These are phyloP conservation scores for Phaenicophaeus curvirostris DNA, from an alignment of 2,797 vertebrate species.

Conservation along the genomic window DNA sequence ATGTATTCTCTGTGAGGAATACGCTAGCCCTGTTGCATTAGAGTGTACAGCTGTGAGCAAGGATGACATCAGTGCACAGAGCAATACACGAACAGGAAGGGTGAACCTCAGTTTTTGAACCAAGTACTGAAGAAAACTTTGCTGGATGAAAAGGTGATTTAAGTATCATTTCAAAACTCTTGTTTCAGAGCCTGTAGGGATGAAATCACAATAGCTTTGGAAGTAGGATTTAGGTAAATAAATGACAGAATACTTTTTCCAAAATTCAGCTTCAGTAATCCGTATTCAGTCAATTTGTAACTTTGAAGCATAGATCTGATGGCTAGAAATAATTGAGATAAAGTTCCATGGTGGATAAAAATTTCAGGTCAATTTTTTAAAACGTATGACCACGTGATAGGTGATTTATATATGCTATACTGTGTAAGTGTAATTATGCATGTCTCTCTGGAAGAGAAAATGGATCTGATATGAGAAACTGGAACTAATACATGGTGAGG, in stretches of 20 bases:
- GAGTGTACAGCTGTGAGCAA: fast-evolving
- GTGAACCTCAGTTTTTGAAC: background rate
- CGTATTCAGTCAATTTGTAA: background rate
- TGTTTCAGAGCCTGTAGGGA: background rate
- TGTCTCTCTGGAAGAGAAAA: background rate
- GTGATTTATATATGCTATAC: background rate
- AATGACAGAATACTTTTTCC: background rate
- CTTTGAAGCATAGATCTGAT: background rate
- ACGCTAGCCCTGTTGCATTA: background rate
- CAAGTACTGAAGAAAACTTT: background rate
- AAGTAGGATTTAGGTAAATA: background rate
- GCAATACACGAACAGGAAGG: background rate
- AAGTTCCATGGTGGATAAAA: background rate
- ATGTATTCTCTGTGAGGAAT: background rate
- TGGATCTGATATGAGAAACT: background rate
- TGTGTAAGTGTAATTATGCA: background rate
- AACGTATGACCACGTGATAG: background rate
- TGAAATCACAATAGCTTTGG: background rate
- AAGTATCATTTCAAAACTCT: background rate
- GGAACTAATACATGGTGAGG: background rate
- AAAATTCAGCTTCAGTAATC: background rate
- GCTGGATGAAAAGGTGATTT: background rate
- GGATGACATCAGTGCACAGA: background rate
- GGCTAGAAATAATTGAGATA: background rate
- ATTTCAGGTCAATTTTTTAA: background rate